Conservation (phyloP, 2,888 invertebrate genomes). For the Andrena hattorfiana region DNA sequence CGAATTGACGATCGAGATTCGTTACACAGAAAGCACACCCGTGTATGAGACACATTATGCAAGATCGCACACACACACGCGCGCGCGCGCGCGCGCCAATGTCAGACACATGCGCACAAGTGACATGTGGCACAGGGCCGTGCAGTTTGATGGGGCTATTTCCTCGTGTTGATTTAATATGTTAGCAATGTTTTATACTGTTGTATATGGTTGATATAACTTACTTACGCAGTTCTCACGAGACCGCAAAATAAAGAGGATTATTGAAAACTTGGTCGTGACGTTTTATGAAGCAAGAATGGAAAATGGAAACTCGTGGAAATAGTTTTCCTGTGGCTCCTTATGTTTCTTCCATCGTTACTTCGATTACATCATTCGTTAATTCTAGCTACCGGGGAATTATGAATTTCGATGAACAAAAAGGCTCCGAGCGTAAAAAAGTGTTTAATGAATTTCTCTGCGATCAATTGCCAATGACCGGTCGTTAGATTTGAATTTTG, state of each 20-base stretch:
- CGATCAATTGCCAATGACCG: too few relatives aligned
- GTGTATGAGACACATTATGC: slow-evolving; percentile 7
- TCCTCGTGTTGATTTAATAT: too few relatives aligned
- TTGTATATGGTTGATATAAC: too few relatives aligned
- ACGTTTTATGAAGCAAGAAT: background rate
- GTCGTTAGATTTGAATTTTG: too few relatives aligned
- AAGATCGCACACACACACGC: background rate
- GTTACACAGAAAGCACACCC: background rate
- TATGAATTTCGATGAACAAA: background rate
- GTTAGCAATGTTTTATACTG: too few relatives aligned
- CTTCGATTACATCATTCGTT: background rate
- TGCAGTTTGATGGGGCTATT: background rate
- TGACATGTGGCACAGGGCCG: slow-evolving; percentile 10
- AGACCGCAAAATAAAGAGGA: background rate
- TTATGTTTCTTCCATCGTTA: background rate
- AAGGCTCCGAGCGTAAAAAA: background rate
- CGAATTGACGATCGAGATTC: slow-evolving; percentile 32
- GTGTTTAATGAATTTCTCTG: background rate
- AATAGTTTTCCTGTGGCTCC: background rate
- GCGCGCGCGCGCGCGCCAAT: background rate
- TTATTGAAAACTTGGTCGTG: too few relatives aligned
- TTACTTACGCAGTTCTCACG: too few relatives aligned
- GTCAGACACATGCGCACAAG: slow-evolving; percentile 33
- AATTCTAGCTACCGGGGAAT: background rate
- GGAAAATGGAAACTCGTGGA: background rate